phyloP scores from a whole-genome alignment of 2,797 vertebrate genomes.

The Atherinosoma microstoma region DNA sequence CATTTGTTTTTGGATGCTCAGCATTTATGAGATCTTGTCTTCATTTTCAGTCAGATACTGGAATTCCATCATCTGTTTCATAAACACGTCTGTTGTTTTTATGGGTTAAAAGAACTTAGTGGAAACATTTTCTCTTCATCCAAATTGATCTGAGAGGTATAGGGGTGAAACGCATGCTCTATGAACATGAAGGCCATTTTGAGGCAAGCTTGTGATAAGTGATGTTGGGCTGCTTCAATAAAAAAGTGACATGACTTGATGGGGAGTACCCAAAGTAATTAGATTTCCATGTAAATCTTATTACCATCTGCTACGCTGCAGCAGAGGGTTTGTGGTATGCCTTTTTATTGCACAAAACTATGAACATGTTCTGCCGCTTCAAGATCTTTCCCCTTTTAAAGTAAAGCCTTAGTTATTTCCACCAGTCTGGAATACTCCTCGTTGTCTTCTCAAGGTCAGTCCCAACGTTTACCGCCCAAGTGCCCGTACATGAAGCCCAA shows the following conservation, averaged over 20 bases:
- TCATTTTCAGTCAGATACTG: not conserved
- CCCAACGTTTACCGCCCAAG: constrained; percentile 32
- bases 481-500: constrained; percentile 20
- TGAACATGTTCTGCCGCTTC: constrained; percentile 51
- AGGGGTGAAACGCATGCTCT: not conserved
- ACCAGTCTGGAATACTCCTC: constrained; percentile 47
- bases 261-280: constrained; percentile 50
- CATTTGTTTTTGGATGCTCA: not conserved
- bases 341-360: constrained; percentile 47
- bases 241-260: constrained; percentile 6
- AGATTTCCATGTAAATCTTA: constrained; percentile 72
- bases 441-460: constrained; percentile 41
- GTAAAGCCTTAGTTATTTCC: constrained; percentile 47
- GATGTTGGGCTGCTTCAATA: not conserved
- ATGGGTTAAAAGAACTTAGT: not conserved
- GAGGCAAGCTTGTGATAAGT: constrained; percentile 9
- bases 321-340: constrained; percentile 31
- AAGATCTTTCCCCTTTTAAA: constrained; percentile 55
- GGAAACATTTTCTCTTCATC: not conserved
- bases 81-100: too few species aligned
- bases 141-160: not conserved
- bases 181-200: not conserved
- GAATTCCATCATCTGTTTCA: too few species aligned
- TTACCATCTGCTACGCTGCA: constrained; percentile 61
- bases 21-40: not conserved